Conservation (phyloP, 2,888 invertebrate genomes). For the Liopterus haemorrhoidalis region DNA sequence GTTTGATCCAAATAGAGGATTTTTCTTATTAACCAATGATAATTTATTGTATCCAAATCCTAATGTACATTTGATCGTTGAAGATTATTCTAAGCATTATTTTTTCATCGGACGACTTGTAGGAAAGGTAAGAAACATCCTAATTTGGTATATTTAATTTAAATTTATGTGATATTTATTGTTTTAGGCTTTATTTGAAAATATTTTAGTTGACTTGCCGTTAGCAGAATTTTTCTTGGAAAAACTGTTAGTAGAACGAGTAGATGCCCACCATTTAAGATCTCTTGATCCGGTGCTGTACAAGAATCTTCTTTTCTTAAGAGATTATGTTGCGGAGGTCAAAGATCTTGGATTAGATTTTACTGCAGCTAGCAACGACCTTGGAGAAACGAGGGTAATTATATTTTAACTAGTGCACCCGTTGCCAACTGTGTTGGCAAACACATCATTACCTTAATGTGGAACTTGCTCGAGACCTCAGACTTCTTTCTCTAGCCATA, state of each 20-base stretch:
- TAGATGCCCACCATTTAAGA: constrained; percentile 81
- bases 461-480: no score
- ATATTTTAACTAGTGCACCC: no score
- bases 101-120: constrained; percentile 91
- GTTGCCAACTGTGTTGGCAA: no score
- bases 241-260: constrained; percentile 72
- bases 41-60: constrained; percentile 96
- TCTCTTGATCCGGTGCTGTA: constrained; percentile 90
- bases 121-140: constrained; percentile 62
- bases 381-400: constrained; percentile 76
- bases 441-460: no score
- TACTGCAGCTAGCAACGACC: constrained; percentile 81
- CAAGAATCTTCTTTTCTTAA: constrained; percentile 80
- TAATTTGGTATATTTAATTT: constrained; percentile 7
- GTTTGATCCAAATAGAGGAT: constrained; percentile 94
- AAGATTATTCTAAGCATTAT: constrained; percentile 84
- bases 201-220: constrained; percentile 88
- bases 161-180: constrained; percentile 10
- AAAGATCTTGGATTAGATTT: constrained; percentile 87
- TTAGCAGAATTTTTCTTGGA: constrained; percentile 94
- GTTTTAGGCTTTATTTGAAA: constrained; percentile 83
- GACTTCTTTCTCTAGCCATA: no score
- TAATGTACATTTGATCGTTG: constrained; percentile 76
- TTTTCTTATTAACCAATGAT: constrained; percentile 83
- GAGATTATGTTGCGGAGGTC: constrained; percentile 80